Base-by-base conservation (phyloP, 2,797 vertebrate genomes). In the Heteromormyrus szaboi region DNA sequence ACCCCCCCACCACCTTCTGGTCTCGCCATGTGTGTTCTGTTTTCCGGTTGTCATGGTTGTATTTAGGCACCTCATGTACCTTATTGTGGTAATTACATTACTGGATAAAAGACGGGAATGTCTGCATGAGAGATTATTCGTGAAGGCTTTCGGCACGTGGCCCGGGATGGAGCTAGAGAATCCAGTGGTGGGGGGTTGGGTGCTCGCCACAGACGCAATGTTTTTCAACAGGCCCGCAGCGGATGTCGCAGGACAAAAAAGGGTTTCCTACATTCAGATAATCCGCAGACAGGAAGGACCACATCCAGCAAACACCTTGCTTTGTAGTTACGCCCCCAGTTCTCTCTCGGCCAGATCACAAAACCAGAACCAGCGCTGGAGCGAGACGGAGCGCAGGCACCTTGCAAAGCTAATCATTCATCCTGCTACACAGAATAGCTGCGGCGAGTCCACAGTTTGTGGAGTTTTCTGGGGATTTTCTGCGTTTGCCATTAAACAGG, bases 401-500 rank as follows among this genome's bases (percentile, higher is more conserved):
- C 51, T 51, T 56, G 29, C 33, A 88, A 88, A 51, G 50, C 87
- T 8, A 88, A 88, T 76, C 17, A 54, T 88, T 68, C 46, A 54
- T 41, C 68, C 68, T 41, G 68, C 68, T 41, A 37, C 14, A 76
- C 68, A 41, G 41, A 68, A 33, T 68, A 33, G 65, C 37, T 22
- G 62, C n/a, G 14, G 44, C 62, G 44, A 19, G n/a, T 37, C 51
- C 51, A 59, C 85, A 56, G 48, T 25, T 46, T 56, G 19, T 44
- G 2, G 41, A 87, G 59, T 62, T 37, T 22, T 44, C 37, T 68
- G 86, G 22, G 5, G 4, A 50, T 29, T 22, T 87, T 65, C 86
- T 72, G 62, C 50, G 1, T 79, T 54, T 88, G 50, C 87, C 87
- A 88, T 53, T 29, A 88, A 37, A 88, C 48, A 25, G 72, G 86